phyloP scores from a whole-genome alignment of 2,888 invertebrate species.

The Aradus depressus region DNA sequence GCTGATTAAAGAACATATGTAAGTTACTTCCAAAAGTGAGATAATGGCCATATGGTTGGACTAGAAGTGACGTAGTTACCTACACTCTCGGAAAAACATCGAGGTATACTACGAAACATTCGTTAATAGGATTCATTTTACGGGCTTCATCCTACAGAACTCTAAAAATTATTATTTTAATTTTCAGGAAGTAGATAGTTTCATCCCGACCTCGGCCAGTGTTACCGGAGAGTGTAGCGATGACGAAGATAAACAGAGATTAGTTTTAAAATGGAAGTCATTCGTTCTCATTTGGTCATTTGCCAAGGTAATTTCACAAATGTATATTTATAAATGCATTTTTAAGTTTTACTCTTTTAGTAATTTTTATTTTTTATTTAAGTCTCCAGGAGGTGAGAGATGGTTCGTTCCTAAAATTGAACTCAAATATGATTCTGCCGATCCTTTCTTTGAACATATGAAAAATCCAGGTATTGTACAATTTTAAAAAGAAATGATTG shows the following conservation, averaged over 20 bases:
- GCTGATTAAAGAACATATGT: too few species aligned
- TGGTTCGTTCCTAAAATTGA: constrained; percentile 77
- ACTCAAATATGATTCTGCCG: constrained; percentile 55
- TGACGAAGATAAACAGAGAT: constrained; percentile 58
- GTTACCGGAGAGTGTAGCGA: constrained; percentile 64
- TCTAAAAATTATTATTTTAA: too few species aligned
- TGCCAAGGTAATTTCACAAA: constrained; percentile 53
- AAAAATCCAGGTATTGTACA: constrained; percentile 39
- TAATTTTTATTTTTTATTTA: constrained; percentile 32
- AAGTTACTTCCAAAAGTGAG: too few species aligned
- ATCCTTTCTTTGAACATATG: constrained; percentile 41
- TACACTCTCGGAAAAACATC: too few species aligned
- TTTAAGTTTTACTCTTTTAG: not conserved
- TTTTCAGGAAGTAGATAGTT: constrained; percentile 63
- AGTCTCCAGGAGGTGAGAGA: constrained; percentile 79
- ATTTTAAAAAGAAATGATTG: not conserved
- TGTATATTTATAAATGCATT: not conserved
- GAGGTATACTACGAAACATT: too few species aligned
- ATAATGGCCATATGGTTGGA: too few species aligned
- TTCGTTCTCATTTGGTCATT: constrained; percentile 65
- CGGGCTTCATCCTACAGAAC: too few species aligned
- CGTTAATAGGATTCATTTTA: too few species aligned
- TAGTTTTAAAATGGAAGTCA: constrained; percentile 57
- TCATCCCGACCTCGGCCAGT: constrained; percentile 60
- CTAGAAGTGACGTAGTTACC: too few species aligned